Evolutionary conservation across 2,888 invertebrate species (phyloP).

Genomic region (Oscheius sp.): DNA sequence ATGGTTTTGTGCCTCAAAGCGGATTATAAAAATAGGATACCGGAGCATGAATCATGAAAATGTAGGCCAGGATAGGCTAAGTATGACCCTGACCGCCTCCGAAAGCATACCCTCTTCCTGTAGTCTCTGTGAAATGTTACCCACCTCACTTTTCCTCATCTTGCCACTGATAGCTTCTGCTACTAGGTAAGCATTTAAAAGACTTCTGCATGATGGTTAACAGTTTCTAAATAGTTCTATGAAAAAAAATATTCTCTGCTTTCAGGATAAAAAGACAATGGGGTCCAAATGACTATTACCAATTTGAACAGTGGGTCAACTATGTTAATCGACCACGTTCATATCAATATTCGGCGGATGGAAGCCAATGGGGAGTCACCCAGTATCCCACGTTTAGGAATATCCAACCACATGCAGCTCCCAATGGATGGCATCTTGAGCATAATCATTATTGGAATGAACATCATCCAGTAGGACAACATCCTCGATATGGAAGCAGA

Average conservation of each 20-base stretch:
- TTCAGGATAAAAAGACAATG: constrained; percentile 24
- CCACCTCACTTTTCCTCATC: not conserved
- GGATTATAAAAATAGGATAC: constrained; percentile 24
- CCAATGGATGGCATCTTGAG: constrained; percentile 2
- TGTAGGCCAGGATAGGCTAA: constrained; percentile 18
- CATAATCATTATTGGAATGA: constrained; percentile 10
- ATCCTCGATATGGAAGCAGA: not conserved
- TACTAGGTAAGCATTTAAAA: not conserved
- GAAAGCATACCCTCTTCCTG: constrained; percentile 17
- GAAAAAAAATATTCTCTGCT: constrained; percentile 4
- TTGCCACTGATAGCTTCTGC: not conserved
- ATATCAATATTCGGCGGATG: constrained; percentile 8
- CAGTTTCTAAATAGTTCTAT: too few species aligned
- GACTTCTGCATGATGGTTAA: not conserved
- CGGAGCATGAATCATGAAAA: constrained; percentile 28
- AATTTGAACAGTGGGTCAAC: constrained; percentile 26
- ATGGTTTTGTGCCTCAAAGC: too few species aligned
- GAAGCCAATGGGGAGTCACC: not conserved
- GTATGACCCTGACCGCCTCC: constrained; percentile 29
- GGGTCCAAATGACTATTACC: constrained; percentile 17
- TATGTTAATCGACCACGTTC: constrained; percentile 21
- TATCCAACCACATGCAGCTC: constrained; percentile 19
- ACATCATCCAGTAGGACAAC: not conserved
- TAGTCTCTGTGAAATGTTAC: constrained; percentile 2
- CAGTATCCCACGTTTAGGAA: constrained; percentile 8